Base-by-base conservation (phyloP, 1,140 invertebrate genomes). In the Apis dorsata region DNA sequence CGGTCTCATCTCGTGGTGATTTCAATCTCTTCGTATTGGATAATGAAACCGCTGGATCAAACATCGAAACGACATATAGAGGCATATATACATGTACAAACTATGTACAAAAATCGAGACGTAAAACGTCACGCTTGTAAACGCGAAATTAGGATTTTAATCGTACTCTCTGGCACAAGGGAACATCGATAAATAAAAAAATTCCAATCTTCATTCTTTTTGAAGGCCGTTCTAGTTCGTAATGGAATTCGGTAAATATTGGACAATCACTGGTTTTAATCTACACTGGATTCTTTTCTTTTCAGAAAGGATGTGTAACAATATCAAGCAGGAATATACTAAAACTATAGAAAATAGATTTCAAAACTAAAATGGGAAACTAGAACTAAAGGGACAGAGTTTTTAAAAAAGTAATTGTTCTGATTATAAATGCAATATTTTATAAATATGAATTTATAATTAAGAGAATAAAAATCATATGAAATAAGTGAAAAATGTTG, bases 71-170 rank as follows among this genome's bases (percentile, higher is more conserved):
- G 59, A 59, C 44, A 44, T 53, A 69, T 65, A 72, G 34, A 44
- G 34, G 72, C 78, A 34, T 87, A 80, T 85, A 63, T 69, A 63
- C 63, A 79, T n/a, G 70, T 86, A 83, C 70, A 75, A 60, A 75
- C 24, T 87, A 86, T 86, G 68, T 86, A 87, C 81, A 87, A 68
- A 79, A 63, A 63, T 53, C 66, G 77, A 83, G 81, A 63, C 73
- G 57, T 70, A 63, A 76, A 63, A 86, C 60, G 55, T 80, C 66
- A 75, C 85, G 71, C 66, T 78, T 84, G 60, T 59, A 63, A 62
- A 69, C 51, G 82, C 71, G 72, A 86, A 86, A 86, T 66, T 79
- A 72, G 82, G 70, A 80, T 86, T 74, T 28, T 74, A 83, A 68
- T 70, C 34, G 55, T 79, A 66, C 19, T 62, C 51, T 75, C 34